A percentile compares a stretch with the other conserved stretches of the same genome.
These are phyloP conservation scores for Hystrix cristata DNA, from an alignment of 2,113 vertebrate species.

Conservation along the genomic window DNA sequence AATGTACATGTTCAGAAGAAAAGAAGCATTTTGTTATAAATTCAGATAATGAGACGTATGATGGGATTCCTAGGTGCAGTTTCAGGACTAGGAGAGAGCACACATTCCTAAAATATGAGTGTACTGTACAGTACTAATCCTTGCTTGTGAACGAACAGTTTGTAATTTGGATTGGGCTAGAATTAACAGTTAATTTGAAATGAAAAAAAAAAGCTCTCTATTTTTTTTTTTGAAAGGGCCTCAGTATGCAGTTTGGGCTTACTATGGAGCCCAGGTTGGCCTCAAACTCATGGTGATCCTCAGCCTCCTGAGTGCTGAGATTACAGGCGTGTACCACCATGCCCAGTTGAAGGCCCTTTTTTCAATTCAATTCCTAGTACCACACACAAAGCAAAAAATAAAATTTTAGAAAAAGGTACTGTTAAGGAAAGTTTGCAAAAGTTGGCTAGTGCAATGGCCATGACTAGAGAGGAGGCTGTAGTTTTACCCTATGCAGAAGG, in stretches of 20 bases:
- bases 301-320: too few species aligned
- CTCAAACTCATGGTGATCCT: too few species aligned
- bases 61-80: constrained; percentile 51
- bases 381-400: not conserved
- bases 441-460: not conserved
- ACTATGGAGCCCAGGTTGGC: too few species aligned
- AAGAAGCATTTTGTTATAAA: constrained; percentile 73
- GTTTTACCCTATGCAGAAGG: not conserved
- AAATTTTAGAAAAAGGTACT: not conserved
- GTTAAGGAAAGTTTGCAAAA: constrained; percentile 33
- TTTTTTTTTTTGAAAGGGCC: too few species aligned
- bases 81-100: constrained; percentile 56
- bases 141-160: constrained; percentile 65
- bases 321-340: too few species aligned
- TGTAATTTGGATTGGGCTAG: constrained; percentile 61
- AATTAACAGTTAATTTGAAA: constrained; percentile 62
- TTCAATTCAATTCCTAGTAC: not conserved
- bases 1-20: constrained; percentile 66
- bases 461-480: not conserved
- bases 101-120: constrained; percentile 76
- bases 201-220: not conserved
- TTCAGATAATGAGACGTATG: constrained; percentile 69
- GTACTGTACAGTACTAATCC: constrained; percentile 58
- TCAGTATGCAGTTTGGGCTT: too few species aligned
- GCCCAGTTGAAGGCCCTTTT: not conserved